phyloP scores from a whole-genome alignment of 2,797 vertebrate species.

The Cossypha caffra region DNA sequence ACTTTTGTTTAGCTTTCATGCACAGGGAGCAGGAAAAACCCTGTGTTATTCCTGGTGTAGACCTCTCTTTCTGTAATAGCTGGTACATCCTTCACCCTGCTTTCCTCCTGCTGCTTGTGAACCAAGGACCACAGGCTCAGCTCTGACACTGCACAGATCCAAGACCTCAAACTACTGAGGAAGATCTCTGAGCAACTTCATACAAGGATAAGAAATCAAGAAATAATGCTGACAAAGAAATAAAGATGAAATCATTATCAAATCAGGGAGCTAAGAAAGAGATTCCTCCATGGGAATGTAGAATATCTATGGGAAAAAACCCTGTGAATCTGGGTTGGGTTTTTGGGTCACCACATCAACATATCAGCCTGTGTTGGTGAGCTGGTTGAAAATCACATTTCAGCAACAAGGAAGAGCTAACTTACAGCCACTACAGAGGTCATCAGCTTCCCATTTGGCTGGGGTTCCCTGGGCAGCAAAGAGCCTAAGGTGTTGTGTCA shows the following conservation, averaged over 20 bases:
- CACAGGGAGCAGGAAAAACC: neutral
- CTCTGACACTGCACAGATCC: neutral
- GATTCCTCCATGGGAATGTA: rapidly evolving
- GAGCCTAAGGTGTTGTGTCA: neutral
- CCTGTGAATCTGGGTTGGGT: neutral
- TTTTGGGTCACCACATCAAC: neutral
- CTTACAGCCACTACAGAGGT: neutral
- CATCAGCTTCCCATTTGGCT: neutral
- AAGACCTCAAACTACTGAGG: neutral
- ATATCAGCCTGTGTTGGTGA: neutral
- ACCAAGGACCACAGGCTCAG: neutral
- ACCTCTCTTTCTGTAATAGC: neutral
- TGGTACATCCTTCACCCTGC: neutral
- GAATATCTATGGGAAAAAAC: neutral
- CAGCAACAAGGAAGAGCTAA: neutral
- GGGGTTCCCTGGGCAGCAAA: neutral
- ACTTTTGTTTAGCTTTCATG: neutral
- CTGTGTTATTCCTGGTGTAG: neutral
- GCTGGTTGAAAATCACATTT: neutral
- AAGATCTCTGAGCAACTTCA: neutral
- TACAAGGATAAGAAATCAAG: neutral
- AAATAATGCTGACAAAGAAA: neutral
- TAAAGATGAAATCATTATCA: neutral
- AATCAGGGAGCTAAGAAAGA: neutral
- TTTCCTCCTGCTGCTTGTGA: neutral